A percentile compares a stretch with the other conserved stretches of the same genome.
phyloP scores from a whole-genome alignment of 2,113 vertebrate genomes.

The Terrapene triunguis region DNA sequence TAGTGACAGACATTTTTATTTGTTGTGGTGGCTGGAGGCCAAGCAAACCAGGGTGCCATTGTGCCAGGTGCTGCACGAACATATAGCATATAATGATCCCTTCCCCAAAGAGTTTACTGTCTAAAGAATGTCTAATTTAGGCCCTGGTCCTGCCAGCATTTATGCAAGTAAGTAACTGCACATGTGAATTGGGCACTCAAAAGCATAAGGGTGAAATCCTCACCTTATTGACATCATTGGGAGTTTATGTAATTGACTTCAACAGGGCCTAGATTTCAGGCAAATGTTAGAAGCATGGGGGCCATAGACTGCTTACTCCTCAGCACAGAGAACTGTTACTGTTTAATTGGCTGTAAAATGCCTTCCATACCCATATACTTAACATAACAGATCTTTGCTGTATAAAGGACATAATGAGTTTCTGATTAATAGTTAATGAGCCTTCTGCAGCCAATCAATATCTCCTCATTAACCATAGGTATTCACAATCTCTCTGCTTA shows the following conservation, averaged over 20 bases:
- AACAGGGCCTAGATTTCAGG: not conserved
- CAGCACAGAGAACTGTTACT: not conserved
- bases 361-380: not conserved
- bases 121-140: not conserved
- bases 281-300: not conserved
- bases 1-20: not conserved
- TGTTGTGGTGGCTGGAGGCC: not conserved
- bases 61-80: not conserved
- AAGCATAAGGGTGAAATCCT: not conserved
- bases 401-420: not conserved
- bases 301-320: not conserved
- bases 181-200: not conserved
- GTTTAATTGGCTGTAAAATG: not conserved
- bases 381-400: not conserved
- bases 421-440: not conserved
- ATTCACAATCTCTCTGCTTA: not conserved
- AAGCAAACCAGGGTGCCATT: conserved; percentile 5
- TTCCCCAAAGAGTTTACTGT: not conserved
- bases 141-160: not conserved
- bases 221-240: not conserved
- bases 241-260: not conserved
- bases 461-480: not conserved
- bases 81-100: not conserved
- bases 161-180: not conserved
- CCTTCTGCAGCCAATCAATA: not conserved